Evolutionary conservation across 1,140 invertebrate genomes (phyloP).

Genomic region (Streblospio benedicti): DNA sequence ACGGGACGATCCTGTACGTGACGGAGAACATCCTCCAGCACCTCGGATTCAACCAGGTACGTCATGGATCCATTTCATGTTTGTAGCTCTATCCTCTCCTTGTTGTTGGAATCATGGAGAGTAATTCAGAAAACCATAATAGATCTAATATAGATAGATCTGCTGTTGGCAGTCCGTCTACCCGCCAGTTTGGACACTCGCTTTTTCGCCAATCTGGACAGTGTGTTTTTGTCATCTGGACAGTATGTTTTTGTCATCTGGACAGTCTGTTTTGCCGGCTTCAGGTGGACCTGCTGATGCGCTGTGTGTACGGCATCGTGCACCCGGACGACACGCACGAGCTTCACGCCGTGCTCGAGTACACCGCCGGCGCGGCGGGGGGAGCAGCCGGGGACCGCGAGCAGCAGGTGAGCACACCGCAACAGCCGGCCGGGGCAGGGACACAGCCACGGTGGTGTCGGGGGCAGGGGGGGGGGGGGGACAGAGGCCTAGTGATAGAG

Average conservation of each 20-base stretch:
- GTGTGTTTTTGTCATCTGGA: neutral
- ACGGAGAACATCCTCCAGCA: conserved; percentile 32
- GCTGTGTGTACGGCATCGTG: conserved; percentile 33
- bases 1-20: conserved; percentile 32
- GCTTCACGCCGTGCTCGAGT: conserved; percentile 26
- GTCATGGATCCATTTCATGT: neutral
- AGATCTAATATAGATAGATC: too few species aligned
- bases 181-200: too few species aligned
- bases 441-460: neutral
- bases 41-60: conserved; percentile 35
- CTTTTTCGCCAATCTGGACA: too few species aligned
- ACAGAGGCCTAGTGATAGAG: too few species aligned
- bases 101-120: neutral
- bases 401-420: neutral
- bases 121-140: neutral
- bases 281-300: conserved; percentile 33
- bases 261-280: neutral
- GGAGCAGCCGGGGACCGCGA: neutral
- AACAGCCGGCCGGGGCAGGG: neutral
- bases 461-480: too few species aligned
- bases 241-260: neutral
- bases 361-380: too few species aligned
- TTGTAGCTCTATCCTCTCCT: too few species aligned
- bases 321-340: conserved; percentile 30
- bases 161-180: too few species aligned